Base-by-base conservation (phyloP, 2,888 invertebrate species). In the Cremastinae sp. region DNA sequence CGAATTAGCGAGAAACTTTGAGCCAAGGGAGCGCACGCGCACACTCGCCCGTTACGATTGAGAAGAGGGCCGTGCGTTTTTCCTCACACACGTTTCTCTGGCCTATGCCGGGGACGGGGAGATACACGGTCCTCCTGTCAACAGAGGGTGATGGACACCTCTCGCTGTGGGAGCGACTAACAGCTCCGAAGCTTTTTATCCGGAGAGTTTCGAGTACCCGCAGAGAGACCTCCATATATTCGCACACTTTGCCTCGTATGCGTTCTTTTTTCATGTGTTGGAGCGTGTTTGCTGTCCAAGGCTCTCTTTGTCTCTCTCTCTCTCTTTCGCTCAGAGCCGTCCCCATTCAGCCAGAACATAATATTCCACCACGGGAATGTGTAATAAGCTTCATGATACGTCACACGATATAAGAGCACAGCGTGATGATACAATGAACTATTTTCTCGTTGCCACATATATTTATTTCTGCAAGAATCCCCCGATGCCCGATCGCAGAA, bases 71-170 rank as follows among this genome's bases (percentile, higher is more conserved):
- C 51, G 36, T 41, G 62, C n/a, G 45, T 61, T 49, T 56, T 58
- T 18, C 59, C 53, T 61, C 41, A 74, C 69, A 61, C 62, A 78
- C 53, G 68, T 74, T 78, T 51, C 49, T 74, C 53, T 51, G 73
- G 51, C 69, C 41, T 47, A 59, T 45, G 73, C 54, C 38, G 70
- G 73, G 71, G 66, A 76, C 66, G 79, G 75, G 74, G 78, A 80
- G 80, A 81, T 85, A 85, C 86, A 85, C 85, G 88, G 84, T 88
- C 85, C 87, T 88, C 87, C 85, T 89, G 88, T 88, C 88, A 88
- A 85, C 83, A 81, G 84, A 87, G 87, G 87, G 87, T 89, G 88
- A 89, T 87, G 88, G 83, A 89, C 87, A 89, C 85, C 88, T 87
- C 87, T 83, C 81, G 79, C 85, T 87, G 87, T 89, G 88, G 87